phyloP scores from a whole-genome alignment of 2,113 vertebrate genomes.

The Dendropsophus ebraccatus region DNA sequence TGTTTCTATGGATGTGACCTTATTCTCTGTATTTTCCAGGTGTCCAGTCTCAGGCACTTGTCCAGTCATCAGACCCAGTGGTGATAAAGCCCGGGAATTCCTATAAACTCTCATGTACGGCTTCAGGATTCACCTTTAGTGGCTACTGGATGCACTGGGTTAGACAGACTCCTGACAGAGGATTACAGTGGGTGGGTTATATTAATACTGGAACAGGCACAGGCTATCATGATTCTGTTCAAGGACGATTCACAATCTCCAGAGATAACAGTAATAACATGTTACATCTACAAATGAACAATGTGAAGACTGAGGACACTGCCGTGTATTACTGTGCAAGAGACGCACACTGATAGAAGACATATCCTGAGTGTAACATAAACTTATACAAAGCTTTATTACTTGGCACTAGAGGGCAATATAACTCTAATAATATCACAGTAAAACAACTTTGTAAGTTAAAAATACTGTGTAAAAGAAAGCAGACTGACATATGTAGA shows the following conservation, averaged over 20 bases:
- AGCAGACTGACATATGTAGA: too few species aligned
- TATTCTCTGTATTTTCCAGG: too few species aligned
- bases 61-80: conserved; percentile 17
- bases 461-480: too few species aligned
- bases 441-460: too few species aligned
- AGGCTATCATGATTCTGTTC: conserved; percentile 54
- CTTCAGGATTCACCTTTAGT: conserved; percentile 28
- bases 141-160: background rate
- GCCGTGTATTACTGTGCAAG: conserved; percentile 53
- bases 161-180: too few species aligned
- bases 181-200: background rate
- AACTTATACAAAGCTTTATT: too few species aligned
- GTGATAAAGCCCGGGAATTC: background rate
- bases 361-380: too few species aligned
- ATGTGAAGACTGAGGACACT: conserved; percentile 38
- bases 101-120: background rate
- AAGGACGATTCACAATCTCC: conserved; percentile 54
- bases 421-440: too few species aligned
- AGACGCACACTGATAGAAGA: background rate
- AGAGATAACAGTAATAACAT: conserved; percentile 25
- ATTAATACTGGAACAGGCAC: conserved; percentile 6
- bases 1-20: too few species aligned
- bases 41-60: conserved; percentile 13
- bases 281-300: conserved; percentile 33
- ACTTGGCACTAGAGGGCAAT: too few species aligned